These are phyloP conservation scores for Calameuta filiformis DNA, from an alignment of 2,888 invertebrate genomes.

Conservation along the genomic window DNA sequence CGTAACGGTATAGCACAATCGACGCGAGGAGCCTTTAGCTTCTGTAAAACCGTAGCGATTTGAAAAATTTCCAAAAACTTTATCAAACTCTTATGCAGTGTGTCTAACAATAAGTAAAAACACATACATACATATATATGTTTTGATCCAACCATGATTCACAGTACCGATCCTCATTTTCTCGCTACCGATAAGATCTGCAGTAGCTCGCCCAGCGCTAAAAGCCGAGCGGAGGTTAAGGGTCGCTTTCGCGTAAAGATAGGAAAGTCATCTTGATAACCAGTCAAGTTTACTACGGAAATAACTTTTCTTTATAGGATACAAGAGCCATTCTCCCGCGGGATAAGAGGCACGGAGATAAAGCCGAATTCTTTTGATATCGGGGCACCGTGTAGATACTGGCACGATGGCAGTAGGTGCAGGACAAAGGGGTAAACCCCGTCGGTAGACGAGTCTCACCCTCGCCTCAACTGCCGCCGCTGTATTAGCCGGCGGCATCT, in stretches of 20 bases:
- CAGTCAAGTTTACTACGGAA: slow-evolving; percentile 27
- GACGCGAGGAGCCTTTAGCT: neutral
- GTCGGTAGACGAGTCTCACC: neutral
- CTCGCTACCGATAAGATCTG: slow-evolving; percentile 12
- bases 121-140: too few relatives aligned
- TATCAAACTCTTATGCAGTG: neutral
- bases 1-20: neutral
- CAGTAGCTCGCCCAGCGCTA: slow-evolving; percentile 17
- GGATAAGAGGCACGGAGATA: slow-evolving; percentile 45
- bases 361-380: slow-evolving; percentile 47
- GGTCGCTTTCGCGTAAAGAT: slow-evolving; percentile 27
- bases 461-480: slow-evolving; percentile 11
- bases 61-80: neutral
- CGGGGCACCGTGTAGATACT: slow-evolving; percentile 20
- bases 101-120: neutral
- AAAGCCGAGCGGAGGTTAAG: slow-evolving; percentile 28
- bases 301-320: slow-evolving; percentile 58
- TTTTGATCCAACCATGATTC: neutral
- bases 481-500: slow-evolving; percentile 55
- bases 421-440: slow-evolving; percentile 24
- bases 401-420: slow-evolving; percentile 17
- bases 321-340: slow-evolving; percentile 15
- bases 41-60: neutral
- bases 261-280: slow-evolving; percentile 25
- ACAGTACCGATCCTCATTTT: neutral